Percentiles rank a stretch among this genome's conserved stretches.
These are phyloP conservation scores for Todiramphus chloris DNA, from an alignment of 2,113 vertebrate species.

Conservation along the genomic window DNA sequence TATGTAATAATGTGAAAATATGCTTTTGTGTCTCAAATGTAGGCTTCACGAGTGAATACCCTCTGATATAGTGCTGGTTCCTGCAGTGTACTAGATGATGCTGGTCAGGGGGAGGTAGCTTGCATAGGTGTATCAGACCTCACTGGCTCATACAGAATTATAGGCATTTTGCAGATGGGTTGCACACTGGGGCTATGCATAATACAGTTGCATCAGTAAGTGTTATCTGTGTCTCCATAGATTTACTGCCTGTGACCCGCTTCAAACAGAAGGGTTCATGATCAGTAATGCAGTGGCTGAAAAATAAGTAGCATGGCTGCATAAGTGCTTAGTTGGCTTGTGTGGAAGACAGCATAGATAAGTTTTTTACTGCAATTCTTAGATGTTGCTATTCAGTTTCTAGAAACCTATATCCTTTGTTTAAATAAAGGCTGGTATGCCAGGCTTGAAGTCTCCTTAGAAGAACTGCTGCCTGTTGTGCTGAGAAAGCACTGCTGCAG, in stretches of 20 bases:
- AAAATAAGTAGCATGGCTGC: background rate
- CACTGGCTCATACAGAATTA: background rate
- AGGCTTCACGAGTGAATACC: fast-evolving
- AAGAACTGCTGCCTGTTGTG: background rate
- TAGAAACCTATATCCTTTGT: background rate
- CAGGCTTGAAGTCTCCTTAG: background rate
- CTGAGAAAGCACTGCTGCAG: slow-evolving; percentile 37
- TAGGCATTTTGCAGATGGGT: background rate
- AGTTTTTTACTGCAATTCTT: background rate
- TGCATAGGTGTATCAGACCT: background rate
- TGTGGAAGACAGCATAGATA: background rate
- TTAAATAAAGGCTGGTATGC: background rate
- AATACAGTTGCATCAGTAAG: background rate
- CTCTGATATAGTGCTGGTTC: background rate
- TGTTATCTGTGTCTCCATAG: background rate
- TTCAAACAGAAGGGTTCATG: fast-evolving
- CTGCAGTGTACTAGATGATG: background rate
- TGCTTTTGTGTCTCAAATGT: background rate
- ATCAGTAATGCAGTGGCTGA: background rate
- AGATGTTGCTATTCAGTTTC: background rate
- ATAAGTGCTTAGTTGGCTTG: background rate
- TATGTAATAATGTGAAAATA: background rate
- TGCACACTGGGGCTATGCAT: background rate
- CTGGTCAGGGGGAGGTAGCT: background rate
- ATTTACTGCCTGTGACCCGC: background rate